Percentiles rank a stretch among this genome's conserved stretches.
Conservation (phyloP, 2,113 vertebrate species). For the Mandrillus leucophaeus region DNA sequence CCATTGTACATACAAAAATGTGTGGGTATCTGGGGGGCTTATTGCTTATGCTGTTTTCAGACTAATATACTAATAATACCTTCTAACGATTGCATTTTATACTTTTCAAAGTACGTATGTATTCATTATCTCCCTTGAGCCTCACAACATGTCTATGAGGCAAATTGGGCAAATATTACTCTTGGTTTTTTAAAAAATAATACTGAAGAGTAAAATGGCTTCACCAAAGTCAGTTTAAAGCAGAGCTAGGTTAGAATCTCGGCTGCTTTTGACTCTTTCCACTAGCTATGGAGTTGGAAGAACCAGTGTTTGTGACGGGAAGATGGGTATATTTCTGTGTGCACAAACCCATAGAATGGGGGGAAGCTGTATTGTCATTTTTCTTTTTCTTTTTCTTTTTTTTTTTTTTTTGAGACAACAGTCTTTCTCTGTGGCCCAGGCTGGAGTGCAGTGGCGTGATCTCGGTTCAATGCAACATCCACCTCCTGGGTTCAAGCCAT, state of each 20-base stretch:
- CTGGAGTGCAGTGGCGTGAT: no score
- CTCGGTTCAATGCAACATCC: no score
- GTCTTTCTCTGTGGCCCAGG: no score
- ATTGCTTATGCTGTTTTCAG: background rate
- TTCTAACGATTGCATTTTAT: background rate
- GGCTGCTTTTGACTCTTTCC: background rate
- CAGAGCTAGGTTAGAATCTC: background rate
- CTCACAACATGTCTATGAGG: background rate
- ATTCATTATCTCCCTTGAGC: background rate
- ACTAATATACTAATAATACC: background rate
- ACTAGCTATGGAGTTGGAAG: background rate
- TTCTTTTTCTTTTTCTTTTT: no score
- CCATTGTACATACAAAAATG: conserved; percentile 42
- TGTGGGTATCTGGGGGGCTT: background rate
- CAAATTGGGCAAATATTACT: background rate
- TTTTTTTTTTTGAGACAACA: no score
- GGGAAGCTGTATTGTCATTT: background rate
- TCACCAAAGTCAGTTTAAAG: background rate
- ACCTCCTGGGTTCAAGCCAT: no score
- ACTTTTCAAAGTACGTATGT: background rate
- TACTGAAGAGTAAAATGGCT: background rate
- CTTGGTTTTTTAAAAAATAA: background rate
- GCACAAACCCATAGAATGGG: background rate
- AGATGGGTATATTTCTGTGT: background rate
- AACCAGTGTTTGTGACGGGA: background rate